Conservation (phyloP, 2,888 invertebrate species). For the Thalpophila matura region DNA sequence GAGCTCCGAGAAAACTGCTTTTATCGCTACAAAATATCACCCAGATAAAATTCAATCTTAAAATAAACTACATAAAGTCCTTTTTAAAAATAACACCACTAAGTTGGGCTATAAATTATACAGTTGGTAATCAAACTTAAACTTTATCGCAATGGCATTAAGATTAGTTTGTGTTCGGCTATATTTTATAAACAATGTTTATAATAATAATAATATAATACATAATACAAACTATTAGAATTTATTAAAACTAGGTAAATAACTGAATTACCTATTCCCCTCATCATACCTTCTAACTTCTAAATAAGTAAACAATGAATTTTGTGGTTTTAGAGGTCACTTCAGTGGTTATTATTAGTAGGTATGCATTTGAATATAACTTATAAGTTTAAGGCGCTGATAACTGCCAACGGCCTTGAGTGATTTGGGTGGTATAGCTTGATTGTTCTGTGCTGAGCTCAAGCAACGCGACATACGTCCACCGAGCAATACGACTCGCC, state of each 20-base stretch:
- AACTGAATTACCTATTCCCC: no score
- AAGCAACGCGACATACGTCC: no score
- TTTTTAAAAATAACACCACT: conserved; percentile 23
- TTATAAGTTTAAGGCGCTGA: no score
- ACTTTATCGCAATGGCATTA: conserved; percentile 28
- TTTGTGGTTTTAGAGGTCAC: no score
- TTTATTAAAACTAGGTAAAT: background rate
- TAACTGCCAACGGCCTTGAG: no score
- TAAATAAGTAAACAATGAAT: no score
- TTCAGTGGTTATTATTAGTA: no score
- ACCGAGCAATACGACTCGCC: no score
- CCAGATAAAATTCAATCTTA: conserved; percentile 64
- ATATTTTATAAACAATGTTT: conserved; percentile 15
- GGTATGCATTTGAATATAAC: no score
- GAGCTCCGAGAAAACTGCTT: conserved; percentile 84
- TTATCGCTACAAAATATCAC: conserved; percentile 73
- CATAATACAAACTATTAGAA: background rate
- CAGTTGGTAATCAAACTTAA: conserved; percentile 39
- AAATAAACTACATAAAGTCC: fast-evolving
- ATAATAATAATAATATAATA: conserved; percentile 11
- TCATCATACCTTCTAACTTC: no score
- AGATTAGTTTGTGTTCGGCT: conserved; percentile 37
- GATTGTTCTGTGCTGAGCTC: no score
- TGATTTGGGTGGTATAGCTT: no score
- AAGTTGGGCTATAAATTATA: conserved; percentile 49